These are phyloP conservation scores for Lampris megalopsis DNA, from an alignment of 2,113 vertebrate genomes.

Conservation along the genomic window DNA sequence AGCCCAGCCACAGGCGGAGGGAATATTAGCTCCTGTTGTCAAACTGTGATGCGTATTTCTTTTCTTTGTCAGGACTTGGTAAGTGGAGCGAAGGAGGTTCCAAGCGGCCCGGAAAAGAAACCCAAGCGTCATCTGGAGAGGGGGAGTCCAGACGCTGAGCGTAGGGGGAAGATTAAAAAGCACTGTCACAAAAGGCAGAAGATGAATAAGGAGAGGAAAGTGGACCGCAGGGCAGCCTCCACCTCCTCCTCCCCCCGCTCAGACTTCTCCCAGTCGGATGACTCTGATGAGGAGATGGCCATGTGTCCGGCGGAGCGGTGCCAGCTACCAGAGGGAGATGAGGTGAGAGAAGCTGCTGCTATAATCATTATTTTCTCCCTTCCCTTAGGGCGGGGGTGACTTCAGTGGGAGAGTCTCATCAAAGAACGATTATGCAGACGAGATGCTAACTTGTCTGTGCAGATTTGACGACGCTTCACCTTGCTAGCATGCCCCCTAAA, in stretches of 20 bases:
- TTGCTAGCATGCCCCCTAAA: no score
- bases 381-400: no score
- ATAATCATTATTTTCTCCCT: no score
- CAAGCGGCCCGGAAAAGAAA: conserved; percentile 85
- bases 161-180: conserved; percentile 85
- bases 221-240: conserved; percentile 81
- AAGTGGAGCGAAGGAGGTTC: conserved; percentile 77
- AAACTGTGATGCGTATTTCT: background rate
- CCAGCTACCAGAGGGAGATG: conserved; percentile 94
- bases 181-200: conserved; percentile 89
- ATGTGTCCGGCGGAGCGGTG: conserved; percentile 92
- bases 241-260: conserved; percentile 85
- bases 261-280: conserved; percentile 89
- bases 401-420: no score
- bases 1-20: background rate
- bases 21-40: no score
- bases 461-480: no score
- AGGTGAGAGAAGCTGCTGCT: conserved; percentile 82
- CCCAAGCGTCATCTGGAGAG: conserved; percentile 88
- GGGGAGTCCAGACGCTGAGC: conserved; percentile 78
- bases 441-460: no score
- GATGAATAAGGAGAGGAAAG: conserved; percentile 78
- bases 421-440: no score
- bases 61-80: conserved; percentile 68
- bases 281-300: conserved; percentile 94